Conservation (phyloP, 1,140 invertebrate genomes). For the Grapholita molesta region DNA sequence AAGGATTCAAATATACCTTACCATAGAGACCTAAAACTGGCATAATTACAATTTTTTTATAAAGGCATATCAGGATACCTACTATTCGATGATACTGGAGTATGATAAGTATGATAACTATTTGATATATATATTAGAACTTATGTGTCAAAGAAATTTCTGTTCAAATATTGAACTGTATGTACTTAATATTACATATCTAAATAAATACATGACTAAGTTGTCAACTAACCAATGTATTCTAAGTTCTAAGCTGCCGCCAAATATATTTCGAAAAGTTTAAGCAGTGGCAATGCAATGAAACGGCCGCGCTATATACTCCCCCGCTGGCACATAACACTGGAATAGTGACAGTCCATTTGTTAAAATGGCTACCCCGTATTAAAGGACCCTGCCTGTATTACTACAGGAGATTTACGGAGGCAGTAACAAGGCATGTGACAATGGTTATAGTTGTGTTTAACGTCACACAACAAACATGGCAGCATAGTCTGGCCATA, state of each 20-base stretch:
- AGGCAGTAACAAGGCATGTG: neutral
- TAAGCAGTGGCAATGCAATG: neutral
- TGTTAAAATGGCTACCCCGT: neutral
- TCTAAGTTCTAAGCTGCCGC: neutral
- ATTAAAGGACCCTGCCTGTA: neutral
- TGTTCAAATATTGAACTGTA: too few species aligned
- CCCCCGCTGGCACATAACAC: conserved; percentile 30
- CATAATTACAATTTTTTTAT: too few species aligned
- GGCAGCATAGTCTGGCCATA: conserved; percentile 6
- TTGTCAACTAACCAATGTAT: neutral
- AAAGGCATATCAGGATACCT: too few species aligned
- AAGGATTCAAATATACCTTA: too few species aligned
- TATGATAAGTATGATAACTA: too few species aligned
- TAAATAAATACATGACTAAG: neutral
- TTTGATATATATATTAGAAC: too few species aligned
- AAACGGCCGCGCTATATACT: conserved; percentile 25
- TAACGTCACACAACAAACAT: neutral
- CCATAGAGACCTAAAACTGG: too few species aligned
- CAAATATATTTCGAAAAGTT: neutral
- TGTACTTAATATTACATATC: neutral
- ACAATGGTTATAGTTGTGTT: neutral
- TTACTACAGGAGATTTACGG: neutral
- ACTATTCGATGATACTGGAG: too few species aligned
- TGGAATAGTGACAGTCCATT: conserved; percentile 24
- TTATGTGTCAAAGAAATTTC: too few species aligned